Evolutionary conservation across 2,113 vertebrate genomes (phyloP).

Genomic region (Tetrax tetrax): DNA sequence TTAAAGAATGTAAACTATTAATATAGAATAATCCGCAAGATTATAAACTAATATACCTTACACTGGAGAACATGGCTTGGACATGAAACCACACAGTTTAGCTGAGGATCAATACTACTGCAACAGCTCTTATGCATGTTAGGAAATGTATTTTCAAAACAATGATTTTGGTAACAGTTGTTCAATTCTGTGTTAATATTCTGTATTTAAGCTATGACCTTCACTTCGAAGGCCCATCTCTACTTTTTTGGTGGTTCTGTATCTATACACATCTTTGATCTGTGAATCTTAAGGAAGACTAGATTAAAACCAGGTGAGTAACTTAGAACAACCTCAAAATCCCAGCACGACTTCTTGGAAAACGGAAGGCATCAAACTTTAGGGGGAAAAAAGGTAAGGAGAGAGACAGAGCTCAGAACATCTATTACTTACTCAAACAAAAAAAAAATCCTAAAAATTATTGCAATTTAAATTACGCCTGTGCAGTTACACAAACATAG

Average conservation of each 20-base stretch:
- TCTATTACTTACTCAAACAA: background rate
- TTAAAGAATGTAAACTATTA: background rate
- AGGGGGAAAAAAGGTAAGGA: background rate
- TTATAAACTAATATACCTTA: background rate
- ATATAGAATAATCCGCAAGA: background rate
- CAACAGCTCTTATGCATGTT: background rate
- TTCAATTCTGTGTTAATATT: background rate
- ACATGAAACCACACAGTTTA: background rate
- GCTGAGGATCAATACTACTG: background rate
- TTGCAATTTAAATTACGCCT: background rate
- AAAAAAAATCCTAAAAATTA: background rate
- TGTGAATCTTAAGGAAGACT: background rate
- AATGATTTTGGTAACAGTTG: background rate
- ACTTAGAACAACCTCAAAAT: background rate
- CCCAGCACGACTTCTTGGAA: background rate
- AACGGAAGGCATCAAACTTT: background rate
- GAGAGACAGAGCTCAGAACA: background rate
- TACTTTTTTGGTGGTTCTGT: background rate
- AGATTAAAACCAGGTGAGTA: background rate
- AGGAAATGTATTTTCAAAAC: too few species aligned
- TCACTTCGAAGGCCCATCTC: background rate
- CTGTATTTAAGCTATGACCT: background rate
- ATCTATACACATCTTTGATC: background rate
- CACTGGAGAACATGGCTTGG: background rate
- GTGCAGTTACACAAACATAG: background rate